phyloP scores from a whole-genome alignment of 2,113 vertebrate genomes.

The Hippocampus mohnikei region DNA sequence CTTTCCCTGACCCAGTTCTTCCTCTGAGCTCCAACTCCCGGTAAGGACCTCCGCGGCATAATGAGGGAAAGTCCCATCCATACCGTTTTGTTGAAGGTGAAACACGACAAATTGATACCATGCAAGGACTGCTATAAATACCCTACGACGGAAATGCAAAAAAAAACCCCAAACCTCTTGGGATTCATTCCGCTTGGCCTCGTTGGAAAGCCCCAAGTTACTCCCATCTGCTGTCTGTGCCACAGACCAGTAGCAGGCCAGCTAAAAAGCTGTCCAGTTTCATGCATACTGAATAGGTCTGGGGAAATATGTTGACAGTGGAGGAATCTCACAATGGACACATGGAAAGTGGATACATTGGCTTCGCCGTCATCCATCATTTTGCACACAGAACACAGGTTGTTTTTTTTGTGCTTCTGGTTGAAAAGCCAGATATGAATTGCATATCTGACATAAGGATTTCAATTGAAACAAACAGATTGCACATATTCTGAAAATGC shows the following conservation, averaged over 20 bases:
- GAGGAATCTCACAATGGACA: conserved; percentile 2
- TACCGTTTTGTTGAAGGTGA: conserved; percentile 34
- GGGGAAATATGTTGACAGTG: background rate
- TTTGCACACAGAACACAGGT: background rate
- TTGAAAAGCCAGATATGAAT: too few species aligned
- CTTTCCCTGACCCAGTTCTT: conserved; percentile 51
- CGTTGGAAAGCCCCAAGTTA: conserved; percentile 7
- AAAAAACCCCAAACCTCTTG: background rate
- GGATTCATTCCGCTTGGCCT: conserved; percentile 21
- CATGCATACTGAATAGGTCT: conserved; percentile 32
- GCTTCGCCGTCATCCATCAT: background rate
- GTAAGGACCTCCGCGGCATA: conserved; percentile 24
- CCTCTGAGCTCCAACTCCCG: conserved; percentile 6
- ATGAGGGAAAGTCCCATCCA: conserved; percentile 25
- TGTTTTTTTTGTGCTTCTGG: background rate
- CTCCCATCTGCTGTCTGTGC: conserved; percentile 30
- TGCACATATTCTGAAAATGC: background rate
- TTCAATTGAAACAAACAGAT: background rate
- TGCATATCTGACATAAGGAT: too few species aligned
- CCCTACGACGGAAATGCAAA: conserved; percentile 22
- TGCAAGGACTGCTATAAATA: conserved; percentile 39
- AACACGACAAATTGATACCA: conserved; percentile 53
- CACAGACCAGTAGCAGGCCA: conserved; percentile 14
- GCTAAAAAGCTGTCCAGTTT: conserved; percentile 18
- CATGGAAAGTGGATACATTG: background rate